Evolutionary conservation across 2,113 vertebrate genomes (phyloP).

Genomic region (Dryoscopus gambensis): DNA sequence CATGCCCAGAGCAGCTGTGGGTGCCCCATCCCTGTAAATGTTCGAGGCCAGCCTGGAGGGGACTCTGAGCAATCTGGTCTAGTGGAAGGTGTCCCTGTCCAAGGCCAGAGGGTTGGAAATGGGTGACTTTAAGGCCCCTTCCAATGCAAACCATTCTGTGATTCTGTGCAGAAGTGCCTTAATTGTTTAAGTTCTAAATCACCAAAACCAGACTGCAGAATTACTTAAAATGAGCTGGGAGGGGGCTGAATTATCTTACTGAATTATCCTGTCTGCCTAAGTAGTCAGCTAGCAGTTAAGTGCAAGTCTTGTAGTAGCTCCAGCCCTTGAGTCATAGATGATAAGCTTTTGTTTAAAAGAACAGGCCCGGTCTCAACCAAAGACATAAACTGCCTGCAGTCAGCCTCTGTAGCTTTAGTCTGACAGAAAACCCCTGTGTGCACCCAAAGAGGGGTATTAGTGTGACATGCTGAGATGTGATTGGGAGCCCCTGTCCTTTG

Average conservation of each 20-base stretch:
- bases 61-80: neutral
- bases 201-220: neutral
- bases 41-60: neutral
- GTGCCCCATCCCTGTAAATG: neutral
- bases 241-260: neutral
- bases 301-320: neutral
- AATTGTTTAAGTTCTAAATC: neutral
- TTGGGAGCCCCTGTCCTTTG: neutral
- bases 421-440: neutral
- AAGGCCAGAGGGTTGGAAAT: neutral
- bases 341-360: neutral
- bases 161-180: neutral
- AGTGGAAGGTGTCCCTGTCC: neutral
- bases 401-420: neutral
- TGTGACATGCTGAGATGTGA: neutral
- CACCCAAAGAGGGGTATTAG: fast-evolving
- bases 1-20: neutral
- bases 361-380: neutral
- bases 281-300: neutral
- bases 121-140: neutral
- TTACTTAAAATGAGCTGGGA: neutral
- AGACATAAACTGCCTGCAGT: neutral
- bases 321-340: neutral
- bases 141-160: neutral
- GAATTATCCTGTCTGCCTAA: neutral